A percentile compares a stretch with the other conserved stretches of the same genome.
These are phyloP conservation scores for Mythimna pallens DNA, from an alignment of 2,888 invertebrate species.

Conservation along the genomic window DNA sequence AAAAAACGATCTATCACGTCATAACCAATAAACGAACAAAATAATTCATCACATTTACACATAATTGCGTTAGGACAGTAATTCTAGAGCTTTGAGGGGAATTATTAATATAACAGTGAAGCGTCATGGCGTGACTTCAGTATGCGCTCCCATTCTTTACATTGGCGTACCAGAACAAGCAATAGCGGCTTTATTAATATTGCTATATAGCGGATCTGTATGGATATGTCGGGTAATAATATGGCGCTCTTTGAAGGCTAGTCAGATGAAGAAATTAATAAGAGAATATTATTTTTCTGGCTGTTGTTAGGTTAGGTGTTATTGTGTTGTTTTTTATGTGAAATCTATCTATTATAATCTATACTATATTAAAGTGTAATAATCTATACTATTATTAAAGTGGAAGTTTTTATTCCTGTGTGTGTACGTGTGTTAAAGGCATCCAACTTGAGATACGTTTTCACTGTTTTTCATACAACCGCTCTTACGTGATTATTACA, in stretches of 20 bases:
- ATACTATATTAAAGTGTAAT: too few species aligned
- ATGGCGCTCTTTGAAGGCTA: constrained; percentile 8
- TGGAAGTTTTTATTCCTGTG: too few species aligned
- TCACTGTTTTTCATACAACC: too few species aligned
- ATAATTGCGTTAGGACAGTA: constrained; percentile 56
- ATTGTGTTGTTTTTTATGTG: background rate
- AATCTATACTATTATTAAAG: too few species aligned
- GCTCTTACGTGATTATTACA: too few species aligned
- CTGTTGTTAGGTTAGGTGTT: background rate
- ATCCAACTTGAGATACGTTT: too few species aligned
- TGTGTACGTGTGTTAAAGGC: too few species aligned
- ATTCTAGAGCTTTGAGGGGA: constrained; percentile 64
- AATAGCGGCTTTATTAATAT: constrained; percentile 67
- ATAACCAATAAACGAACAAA: constrained; percentile 5
- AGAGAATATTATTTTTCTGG: background rate
- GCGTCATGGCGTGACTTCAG: constrained; percentile 73
- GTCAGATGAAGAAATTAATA: background rate
- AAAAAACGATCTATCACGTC: constrained; percentile 12
- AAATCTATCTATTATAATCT: too few species aligned
- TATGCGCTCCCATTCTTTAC: constrained; percentile 82
- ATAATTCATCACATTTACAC: constrained; percentile 39
- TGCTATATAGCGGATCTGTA: constrained; percentile 38
- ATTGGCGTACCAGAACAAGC: constrained; percentile 67
- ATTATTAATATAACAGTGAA: constrained; percentile 76
- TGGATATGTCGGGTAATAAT: constrained; percentile 13